Conservation (phyloP, 2,113 vertebrate species). For the Plecturocebus donacophilus region DNA sequence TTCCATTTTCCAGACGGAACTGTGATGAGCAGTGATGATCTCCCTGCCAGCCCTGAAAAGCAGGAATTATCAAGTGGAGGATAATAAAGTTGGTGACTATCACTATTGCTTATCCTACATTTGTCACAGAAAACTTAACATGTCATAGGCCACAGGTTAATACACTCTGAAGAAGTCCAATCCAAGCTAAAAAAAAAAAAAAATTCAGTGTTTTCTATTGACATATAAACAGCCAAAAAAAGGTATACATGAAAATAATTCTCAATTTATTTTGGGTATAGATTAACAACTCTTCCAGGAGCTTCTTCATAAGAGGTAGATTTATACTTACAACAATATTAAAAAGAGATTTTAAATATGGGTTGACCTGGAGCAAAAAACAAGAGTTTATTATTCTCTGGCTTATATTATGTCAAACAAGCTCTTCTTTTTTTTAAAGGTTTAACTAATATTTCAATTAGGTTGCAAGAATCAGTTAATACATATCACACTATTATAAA, state of each 20-base stretch:
- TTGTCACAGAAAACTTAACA: background rate
- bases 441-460: slow-evolving; percentile 54
- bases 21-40: background rate
- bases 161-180: background rate
- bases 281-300: background rate
- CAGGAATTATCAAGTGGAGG: background rate
- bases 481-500: background rate
- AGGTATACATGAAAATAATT: background rate
- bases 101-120: background rate
- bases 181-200: background rate
- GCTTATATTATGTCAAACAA: background rate
- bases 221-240: background rate
- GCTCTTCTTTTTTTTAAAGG: background rate
- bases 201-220: background rate
- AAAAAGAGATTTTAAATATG: slow-evolving; percentile 30
- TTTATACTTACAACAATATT: slow-evolving; percentile 16
- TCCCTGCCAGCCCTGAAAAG: background rate
- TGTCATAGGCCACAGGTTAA: background rate
- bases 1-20: slow-evolving; percentile 9
- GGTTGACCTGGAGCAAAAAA: background rate
- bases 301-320: background rate
- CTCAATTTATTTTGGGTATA: background rate
- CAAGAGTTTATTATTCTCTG: background rate
- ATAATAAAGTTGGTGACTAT: background rate
- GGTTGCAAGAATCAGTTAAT: background rate